Base-by-base conservation (phyloP, 2,113 vertebrate species). In the Sigmodon hispidus region DNA sequence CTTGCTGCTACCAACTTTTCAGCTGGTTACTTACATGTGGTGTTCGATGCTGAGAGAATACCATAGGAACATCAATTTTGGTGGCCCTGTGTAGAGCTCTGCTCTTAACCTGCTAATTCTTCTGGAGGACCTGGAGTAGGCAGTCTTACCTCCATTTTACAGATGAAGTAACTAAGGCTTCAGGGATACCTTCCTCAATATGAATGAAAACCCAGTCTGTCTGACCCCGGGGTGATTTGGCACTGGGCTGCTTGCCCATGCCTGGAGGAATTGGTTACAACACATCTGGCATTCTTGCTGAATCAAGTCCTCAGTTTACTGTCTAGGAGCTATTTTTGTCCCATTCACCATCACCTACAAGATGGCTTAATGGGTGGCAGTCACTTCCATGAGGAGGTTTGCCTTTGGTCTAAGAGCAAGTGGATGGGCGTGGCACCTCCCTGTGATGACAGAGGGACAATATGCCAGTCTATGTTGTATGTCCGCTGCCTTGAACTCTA, bases 81-180 rank as follows among this genome's bases (percentile, higher is more conserved):
- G 55, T 43, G 50, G 55, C 40, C 22, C 15, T 3, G 19, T 3
- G n/a, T 40, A 26, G 73, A 84, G 63, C 72, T 85, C 63, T 83
- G 16, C 36, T 17, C 50, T 34, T 16, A 45, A 48, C 31, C 70
- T 34, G 13, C 8, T 50, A 40, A 87, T 57, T 36, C 88, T 69
- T 52, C n/a, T 81, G 77, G 81, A 29, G 55, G 13, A 34, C 45
- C 13, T 48, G 4, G 76, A 43, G 31, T 8, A 73, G 67, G 26
- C 11, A 50, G 16, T 76, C 59, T 72, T 16, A n/a, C 24, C 61
- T 92, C 81, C 43, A 48, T 24, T 63, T 52, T 12, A 87, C 63
- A 92, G 72, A 31, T 43, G 72, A 95, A 83, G 36, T 89, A 69
- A 96, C 43, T 21, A 75, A 76, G 59, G 80, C 12, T 85, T 36